Percentiles rank a stretch among this genome's conserved stretches.
Conservation (phyloP, 2,113 vertebrate species). For the Leucopsar rothschildi region DNA sequence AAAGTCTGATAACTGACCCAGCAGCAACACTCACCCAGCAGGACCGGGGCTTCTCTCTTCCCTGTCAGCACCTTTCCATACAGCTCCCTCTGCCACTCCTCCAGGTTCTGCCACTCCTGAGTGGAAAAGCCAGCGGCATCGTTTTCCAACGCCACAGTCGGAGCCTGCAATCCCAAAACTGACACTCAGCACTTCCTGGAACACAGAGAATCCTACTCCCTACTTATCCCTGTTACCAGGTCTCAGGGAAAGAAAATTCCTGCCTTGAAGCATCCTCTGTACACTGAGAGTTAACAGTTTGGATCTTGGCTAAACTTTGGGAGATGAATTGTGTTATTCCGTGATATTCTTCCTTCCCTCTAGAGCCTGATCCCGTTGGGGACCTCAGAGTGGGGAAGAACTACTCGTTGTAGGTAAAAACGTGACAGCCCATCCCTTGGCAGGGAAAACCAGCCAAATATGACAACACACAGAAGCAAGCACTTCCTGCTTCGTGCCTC, state of each 20-base stretch:
- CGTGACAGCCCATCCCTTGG: rapidly evolving
- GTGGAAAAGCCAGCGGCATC: neutral
- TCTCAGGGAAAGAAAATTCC: neutral
- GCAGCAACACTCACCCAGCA: slow-evolving; percentile 30
- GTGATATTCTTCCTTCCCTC: neutral
- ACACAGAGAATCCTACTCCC: neutral
- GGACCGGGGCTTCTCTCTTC: slow-evolving; percentile 38
- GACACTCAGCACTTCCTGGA: neutral
- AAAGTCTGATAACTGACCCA: rapidly evolving
- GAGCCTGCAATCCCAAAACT: slow-evolving; percentile 17
- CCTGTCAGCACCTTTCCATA: slow-evolving; percentile 57
- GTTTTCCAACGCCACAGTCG: neutral
- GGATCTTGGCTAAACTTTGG: neutral
- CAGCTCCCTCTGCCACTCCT: slow-evolving; percentile 65
- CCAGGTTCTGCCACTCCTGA: slow-evolving; percentile 57
- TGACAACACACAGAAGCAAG: rapidly evolving
- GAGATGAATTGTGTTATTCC: neutral
- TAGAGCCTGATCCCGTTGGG: rapidly evolving
- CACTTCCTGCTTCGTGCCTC: neutral
- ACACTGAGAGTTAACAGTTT: neutral
- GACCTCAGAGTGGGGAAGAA: neutral
- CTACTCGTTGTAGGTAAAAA: neutral
- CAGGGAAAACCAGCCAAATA: rapidly evolving
- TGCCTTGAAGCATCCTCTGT: too few species aligned
- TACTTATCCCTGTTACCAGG: too few species aligned